These are phyloP conservation scores for Hoplostethus atlanticus DNA, from an alignment of 2,797 vertebrate genomes.

Conservation along the genomic window DNA sequence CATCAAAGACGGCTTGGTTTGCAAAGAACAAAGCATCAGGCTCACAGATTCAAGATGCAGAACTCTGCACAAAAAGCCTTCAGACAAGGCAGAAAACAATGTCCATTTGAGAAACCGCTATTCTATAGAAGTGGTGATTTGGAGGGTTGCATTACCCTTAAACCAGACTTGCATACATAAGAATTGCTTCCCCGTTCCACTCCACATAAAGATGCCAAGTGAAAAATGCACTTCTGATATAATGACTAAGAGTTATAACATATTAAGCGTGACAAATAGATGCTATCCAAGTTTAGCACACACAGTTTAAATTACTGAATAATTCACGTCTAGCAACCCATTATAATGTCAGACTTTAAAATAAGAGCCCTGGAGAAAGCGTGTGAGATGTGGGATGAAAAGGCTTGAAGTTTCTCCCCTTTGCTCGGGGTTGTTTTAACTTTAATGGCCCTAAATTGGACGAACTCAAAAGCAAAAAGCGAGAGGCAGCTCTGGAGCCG, in stretches of 20 bases:
- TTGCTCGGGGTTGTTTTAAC: constrained; percentile 54
- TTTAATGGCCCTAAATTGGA: constrained; percentile 60
- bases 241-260: constrained; percentile 11
- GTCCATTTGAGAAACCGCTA: background rate
- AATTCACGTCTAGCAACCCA: constrained; percentile 65
- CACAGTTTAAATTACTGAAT: constrained; percentile 59
- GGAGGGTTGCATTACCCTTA: constrained; percentile 9
- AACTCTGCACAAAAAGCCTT: constrained; percentile 14
- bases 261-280: constrained; percentile 54
- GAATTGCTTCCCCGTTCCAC: background rate
- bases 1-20: constrained; percentile 67
- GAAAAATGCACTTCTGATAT: constrained; percentile 2
- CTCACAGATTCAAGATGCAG: constrained; percentile 34
- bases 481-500: constrained; percentile 47
- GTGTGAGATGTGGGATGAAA: constrained; percentile 32
- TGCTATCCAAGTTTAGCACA: constrained; percentile 36
- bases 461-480: constrained; percentile 36
- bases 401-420: constrained; percentile 49
- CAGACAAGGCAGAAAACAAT: constrained; percentile 22
- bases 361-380: constrained; percentile 18
- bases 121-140: background rate
- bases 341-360: constrained; percentile 54
- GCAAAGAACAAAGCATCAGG: constrained; percentile 30
- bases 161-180: constrained; percentile 5
- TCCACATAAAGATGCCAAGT: constrained; percentile 13